Evolutionary conservation across 1,140 invertebrate species (phyloP).

Genomic region (Bombus waltoni): DNA sequence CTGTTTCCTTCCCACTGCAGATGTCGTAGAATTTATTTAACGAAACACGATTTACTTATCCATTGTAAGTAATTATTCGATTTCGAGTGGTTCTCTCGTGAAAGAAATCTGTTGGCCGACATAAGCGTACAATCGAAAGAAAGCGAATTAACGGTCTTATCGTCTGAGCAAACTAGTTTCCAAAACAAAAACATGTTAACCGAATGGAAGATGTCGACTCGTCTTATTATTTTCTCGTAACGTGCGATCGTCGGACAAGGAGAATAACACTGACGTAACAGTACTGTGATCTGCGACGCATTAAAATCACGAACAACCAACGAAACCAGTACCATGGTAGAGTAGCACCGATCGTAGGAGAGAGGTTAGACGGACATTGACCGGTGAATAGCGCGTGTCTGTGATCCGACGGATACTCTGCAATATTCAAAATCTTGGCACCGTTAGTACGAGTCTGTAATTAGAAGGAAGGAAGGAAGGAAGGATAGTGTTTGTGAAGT

Average conservation of each 20-base stretch:
- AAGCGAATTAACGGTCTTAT: neutral
- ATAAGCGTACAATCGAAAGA: neutral
- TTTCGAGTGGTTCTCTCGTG: neutral
- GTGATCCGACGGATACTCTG: constrained; percentile 33
- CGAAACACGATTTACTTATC: constrained; percentile 1
- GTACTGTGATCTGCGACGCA: neutral
- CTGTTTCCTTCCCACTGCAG: neutral
- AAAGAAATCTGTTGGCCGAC: neutral
- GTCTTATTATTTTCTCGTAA: neutral
- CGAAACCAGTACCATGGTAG: neutral
- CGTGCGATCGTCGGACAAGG: neutral
- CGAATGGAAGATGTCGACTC: neutral
- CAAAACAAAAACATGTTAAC: neutral
- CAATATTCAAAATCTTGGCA: constrained; percentile 41
- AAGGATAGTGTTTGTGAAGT: neutral
- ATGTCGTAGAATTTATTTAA: neutral
- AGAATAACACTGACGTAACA: neutral
- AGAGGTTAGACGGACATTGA: constrained; percentile 68
- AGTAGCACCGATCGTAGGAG: constrained; percentile 8
- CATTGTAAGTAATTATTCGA: neutral
- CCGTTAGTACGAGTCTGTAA: neutral
- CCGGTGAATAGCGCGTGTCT: constrained; percentile 50
- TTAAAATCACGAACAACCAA: neutral
- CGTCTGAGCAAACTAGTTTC: neutral
- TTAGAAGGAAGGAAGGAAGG: neutral